Evolutionary conservation across 2,113 vertebrate genomes (phyloP).

Genomic region (Dasyurus viverrinus): DNA sequence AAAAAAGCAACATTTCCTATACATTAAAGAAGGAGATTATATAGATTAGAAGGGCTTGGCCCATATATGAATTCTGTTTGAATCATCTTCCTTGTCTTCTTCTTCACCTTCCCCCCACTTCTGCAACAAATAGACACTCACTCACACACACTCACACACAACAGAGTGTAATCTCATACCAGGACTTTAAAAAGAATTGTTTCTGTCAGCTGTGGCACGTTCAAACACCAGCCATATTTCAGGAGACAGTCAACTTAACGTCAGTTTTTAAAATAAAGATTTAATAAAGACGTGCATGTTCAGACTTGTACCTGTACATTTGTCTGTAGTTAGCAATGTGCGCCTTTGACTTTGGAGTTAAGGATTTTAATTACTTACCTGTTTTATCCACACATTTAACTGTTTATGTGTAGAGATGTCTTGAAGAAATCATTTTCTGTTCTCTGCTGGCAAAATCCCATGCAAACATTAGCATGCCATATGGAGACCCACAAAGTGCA

Average conservation of each 20-base stretch:
- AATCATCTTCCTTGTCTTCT: not conserved
- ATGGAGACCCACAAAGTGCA: fast-evolving
- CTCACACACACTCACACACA: not conserved
- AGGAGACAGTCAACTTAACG: slow-evolving; percentile 88
- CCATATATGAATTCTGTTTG: slow-evolving; percentile 13
- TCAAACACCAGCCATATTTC: slow-evolving; percentile 89
- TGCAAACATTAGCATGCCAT: fast-evolving
- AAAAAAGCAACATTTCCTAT: not conserved
- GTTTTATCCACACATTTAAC: slow-evolving; percentile 84
- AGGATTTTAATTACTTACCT: slow-evolving; percentile 84
- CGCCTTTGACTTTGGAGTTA: slow-evolving; percentile 76
- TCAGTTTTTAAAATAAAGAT: slow-evolving; percentile 90
- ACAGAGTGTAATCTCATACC: slow-evolving; percentile 45
- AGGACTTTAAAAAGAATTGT: slow-evolving; percentile 38
- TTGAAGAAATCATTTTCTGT: not conserved
- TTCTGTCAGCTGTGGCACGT: slow-evolving; percentile 82
- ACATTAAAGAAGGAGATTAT: slow-evolving; percentile 16
- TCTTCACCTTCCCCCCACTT: not conserved
- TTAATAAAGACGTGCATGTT: slow-evolving; percentile 92
- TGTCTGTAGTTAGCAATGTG: slow-evolving; percentile 84
- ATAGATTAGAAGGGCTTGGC: not conserved
- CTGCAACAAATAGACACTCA: slow-evolving; percentile 14
- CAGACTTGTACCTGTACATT: slow-evolving; percentile 84
- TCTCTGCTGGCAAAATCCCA: not conserved
- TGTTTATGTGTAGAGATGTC: slow-evolving; percentile 76